These are phyloP conservation scores for Chiloscyllium punctatum DNA, from an alignment of 2,797 vertebrate species.

Conservation along the genomic window DNA sequence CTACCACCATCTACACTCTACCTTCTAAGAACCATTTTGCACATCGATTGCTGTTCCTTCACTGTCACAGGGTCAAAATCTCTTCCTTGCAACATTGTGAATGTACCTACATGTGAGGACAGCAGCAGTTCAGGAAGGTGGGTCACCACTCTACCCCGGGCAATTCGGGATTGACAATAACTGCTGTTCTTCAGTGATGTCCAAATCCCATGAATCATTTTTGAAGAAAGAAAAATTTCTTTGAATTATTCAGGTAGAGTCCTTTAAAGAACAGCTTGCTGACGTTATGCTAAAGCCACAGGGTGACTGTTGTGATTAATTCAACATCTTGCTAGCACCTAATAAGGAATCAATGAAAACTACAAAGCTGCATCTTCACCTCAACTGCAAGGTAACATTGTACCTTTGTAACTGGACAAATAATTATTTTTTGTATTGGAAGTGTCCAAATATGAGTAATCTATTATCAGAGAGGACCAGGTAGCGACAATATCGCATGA, in stretches of 20 bases:
- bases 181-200: not conserved
- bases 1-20: no score
- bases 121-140: not conserved
- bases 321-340: no score
- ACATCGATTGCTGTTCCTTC: no score
- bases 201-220: not conserved
- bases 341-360: not conserved
- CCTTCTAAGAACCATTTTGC: no score
- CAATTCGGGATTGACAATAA: not conserved
- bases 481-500: not conserved
- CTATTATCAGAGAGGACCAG: not conserved
- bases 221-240: not conserved
- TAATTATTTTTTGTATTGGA: not conserved
- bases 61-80: no score
- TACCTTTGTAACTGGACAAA: not conserved
- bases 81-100: not conserved
- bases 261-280: not conserved
- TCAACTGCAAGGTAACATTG: not conserved
- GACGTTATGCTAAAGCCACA: not conserved
- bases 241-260: not conserved
- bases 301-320: no score
- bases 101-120: not conserved
- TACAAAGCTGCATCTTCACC: not conserved
- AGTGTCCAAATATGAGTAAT: not conserved
- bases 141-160: not conserved